Conservation (phyloP, 2,888 invertebrate genomes). For the Ectemnius continuus region DNA sequence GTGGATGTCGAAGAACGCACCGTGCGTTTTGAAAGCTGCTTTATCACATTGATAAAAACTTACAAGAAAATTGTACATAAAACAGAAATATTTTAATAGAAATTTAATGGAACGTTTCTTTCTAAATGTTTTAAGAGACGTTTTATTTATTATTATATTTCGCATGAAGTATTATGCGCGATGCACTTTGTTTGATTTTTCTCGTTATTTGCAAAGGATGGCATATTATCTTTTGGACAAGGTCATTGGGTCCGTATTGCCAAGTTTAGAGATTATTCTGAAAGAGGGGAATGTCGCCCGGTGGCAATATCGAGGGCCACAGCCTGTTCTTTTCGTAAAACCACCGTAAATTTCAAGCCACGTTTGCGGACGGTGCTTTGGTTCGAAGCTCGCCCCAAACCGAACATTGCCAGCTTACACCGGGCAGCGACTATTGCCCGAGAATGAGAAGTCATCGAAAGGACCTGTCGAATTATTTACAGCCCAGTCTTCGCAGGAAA, state of each 20-base stretch:
- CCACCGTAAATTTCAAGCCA: constrained; percentile 68
- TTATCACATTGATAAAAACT: no score
- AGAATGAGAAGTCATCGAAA: constrained; percentile 37
- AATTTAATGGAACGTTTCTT: neutral
- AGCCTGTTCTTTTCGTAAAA: constrained; percentile 57
- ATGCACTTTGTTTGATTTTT: constrained; percentile 20
- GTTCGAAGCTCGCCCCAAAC: neutral
- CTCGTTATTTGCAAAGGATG: constrained; percentile 15
- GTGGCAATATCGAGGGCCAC: constrained; percentile 65
- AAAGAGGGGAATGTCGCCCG: constrained; percentile 34
- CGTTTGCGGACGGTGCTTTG: constrained; percentile 18
- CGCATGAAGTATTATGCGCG: no score
- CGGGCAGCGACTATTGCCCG: constrained; percentile 2
- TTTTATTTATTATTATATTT: no score
- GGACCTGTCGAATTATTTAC: constrained; percentile 63
- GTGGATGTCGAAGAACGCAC: no score
- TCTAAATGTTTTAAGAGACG: neutral
- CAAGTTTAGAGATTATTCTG: constrained; percentile 31
- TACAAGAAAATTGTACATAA: no score
- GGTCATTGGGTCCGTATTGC: constrained; percentile 36
- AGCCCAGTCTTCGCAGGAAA: constrained; percentile 32
- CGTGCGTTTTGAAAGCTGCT: no score
- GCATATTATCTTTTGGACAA: constrained; percentile 37
- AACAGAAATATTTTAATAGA: no score
- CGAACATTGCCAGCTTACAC: constrained; percentile 3